Percentiles rank a stretch among this genome's conserved stretches.
Evolutionary conservation across 2,888 invertebrate genomes (phyloP).

Genomic region (Leucophenga maculata): DNA sequence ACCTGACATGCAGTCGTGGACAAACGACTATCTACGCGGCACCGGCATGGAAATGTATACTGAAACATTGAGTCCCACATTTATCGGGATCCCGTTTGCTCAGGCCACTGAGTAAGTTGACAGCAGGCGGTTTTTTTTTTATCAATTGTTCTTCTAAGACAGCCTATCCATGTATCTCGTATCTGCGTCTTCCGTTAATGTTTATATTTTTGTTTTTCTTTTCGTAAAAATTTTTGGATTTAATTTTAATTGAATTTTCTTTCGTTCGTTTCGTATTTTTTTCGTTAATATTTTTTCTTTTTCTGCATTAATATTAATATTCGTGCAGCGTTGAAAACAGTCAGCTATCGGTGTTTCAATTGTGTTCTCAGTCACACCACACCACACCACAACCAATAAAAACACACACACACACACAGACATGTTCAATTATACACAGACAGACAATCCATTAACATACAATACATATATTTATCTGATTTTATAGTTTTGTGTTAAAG

Average conservation of each 20-base stretch:
- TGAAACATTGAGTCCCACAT: conserved; percentile 96
- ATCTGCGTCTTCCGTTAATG: background rate
- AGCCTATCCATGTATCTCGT: conserved; percentile 1
- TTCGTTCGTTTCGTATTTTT: conserved; percentile 4
- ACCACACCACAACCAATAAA: background rate
- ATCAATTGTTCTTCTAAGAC: conserved; percentile 25
- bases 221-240: background rate
- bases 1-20: conserved; percentile 97
- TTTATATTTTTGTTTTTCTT: background rate
- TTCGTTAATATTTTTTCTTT: background rate
- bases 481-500: background rate
- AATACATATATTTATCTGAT: background rate
- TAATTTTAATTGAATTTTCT: background rate
- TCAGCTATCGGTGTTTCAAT: conserved; percentile 11
- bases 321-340: conserved; percentile 57
- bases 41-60: conserved; percentile 99
- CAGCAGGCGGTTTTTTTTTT: conserved; percentile 53
- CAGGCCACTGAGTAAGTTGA: conserved; percentile 98
- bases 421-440: background rate
- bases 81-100: conserved; percentile 98
- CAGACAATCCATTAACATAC: background rate
- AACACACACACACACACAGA: background rate
- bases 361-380: background rate
- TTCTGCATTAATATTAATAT: conserved; percentile 36
- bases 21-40: conserved; percentile 99